Evolutionary conservation across 2,888 invertebrate species (phyloP).

Genomic region (Dexiosoma caninum): DNA sequence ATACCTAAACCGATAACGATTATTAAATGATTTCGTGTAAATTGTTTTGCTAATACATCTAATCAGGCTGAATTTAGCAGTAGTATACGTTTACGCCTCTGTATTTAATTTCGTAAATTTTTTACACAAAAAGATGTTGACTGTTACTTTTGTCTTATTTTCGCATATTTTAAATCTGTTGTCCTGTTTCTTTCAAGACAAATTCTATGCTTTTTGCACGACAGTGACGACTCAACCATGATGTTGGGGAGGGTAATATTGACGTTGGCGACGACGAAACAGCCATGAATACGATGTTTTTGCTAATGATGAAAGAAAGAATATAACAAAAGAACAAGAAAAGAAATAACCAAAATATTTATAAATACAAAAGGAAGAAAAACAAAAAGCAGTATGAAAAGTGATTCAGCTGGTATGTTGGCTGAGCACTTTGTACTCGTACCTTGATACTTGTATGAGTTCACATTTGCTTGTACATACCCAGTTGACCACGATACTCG

Average conservation of each 20-base stretch:
- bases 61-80: background rate
- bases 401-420: conserved; percentile 29
- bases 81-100: conserved; percentile 23
- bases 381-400: conserved; percentile 19
- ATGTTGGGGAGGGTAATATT: conserved; percentile 16
- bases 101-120: conserved; percentile 41
- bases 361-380: conserved; percentile 22
- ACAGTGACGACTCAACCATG: conserved; percentile 30
- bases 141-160: conserved; percentile 28
- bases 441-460: conserved; percentile 33
- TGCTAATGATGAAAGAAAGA: conserved; percentile 16
- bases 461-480: background rate
- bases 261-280: conserved; percentile 21
- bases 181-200: background rate
- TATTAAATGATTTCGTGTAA: too few relatives aligned
- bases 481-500: too few relatives aligned
- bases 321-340: background rate
- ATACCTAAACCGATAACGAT: too few relatives aligned
- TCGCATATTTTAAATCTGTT: background rate
- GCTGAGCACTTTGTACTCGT: conserved; percentile 50
- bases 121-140: conserved; percentile 7
- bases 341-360: conserved; percentile 1
- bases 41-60: too few relatives aligned
- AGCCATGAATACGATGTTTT: background rate
- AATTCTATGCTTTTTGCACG: conserved; percentile 31